Base-by-base conservation (phyloP, 2,888 invertebrate genomes). In the Smittia aterrima region DNA sequence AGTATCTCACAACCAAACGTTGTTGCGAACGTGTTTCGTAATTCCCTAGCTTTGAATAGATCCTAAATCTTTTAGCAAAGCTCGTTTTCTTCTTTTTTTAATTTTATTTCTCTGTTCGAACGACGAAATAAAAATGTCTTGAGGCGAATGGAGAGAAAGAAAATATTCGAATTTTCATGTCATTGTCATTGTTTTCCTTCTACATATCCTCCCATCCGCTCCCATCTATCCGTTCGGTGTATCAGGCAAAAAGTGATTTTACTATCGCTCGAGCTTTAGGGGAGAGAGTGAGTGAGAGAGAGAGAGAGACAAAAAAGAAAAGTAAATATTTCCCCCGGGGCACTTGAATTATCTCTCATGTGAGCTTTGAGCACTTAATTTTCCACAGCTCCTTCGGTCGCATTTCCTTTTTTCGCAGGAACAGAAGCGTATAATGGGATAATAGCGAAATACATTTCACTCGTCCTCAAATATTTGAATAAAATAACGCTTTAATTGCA, bases 311-410 rank as follows among this genome's bases (percentile, higher is more conserved):
- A 32, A 18, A 32, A 64, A 24, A 66, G 11, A 67, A n/a, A 53
- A 27, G 47, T n/a, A 53, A 70, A 70, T 53, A 70, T 54, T 54
- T 70, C 70, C 70, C 54, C n/a, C 7, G 53, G 54, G 70, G 27
- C 20, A 54, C 32, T 41, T 41, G 70, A 70, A 54, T 70, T 70
- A 70, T 70, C 41, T 70, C 54, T 70, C 70, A 70, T 70, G 70
- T 70, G 70, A 70, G 70, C 70, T 70, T 70, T 70, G 70, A 67
- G 67, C 67, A 41, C 70, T 70, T 70, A 70, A 70, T 70, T 70
- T 27, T 64, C 6, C 47, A n/a, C 47, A 47, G 11, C 47, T 47
- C 47, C 47, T 47, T 47, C 47, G 32, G 4, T 32, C 32, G 32
- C 32, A 11, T 47, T 47, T 68, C 68, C 41, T 68, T n/a, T 47